phyloP scores from a whole-genome alignment of 1,140 invertebrate genomes.

The Lepidotrigona ventralis region DNA sequence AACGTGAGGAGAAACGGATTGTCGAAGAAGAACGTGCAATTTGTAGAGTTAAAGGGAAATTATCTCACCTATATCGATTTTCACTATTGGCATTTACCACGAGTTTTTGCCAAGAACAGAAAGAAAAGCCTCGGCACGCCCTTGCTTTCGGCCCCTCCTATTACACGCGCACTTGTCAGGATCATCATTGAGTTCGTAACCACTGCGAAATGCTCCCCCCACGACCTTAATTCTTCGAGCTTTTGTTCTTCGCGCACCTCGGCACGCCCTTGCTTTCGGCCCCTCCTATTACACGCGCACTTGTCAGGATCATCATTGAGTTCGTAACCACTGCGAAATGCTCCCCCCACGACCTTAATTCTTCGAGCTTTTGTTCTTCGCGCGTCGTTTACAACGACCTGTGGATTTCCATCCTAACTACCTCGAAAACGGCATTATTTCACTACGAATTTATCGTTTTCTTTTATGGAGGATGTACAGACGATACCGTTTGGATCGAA shows the following conservation, averaged over 20 bases:
- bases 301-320: conserved; percentile 54
- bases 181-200: conserved; percentile 55
- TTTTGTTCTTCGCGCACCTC: conserved; percentile 29
- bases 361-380: conserved; percentile 32
- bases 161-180: conserved; percentile 36
- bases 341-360: conserved; percentile 40
- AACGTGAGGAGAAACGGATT: too few relatives aligned
- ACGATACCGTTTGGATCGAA: too few relatives aligned
- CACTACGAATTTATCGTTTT: conserved; percentile 34
- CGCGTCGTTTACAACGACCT: conserved; percentile 44
- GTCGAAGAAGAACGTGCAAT: neutral
- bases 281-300: conserved; percentile 28
- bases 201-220: neutral
- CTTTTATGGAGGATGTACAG: conserved; percentile 4
- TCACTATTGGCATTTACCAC: conserved; percentile 28
- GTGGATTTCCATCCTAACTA: conserved; percentile 43
- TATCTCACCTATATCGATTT: conserved; percentile 24
- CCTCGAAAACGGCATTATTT: conserved; percentile 35
- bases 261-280: conserved; percentile 44
- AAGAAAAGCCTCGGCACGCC: conserved; percentile 49
- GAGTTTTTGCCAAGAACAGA: conserved; percentile 27
- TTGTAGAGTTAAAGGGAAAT: conserved; percentile 1
- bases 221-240: conserved; percentile 41
- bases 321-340: conserved; percentile 36
- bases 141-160: conserved; percentile 37